Evolutionary conservation across 2,113 vertebrate species (phyloP).

Genomic region (Tursiops truncatus): DNA sequence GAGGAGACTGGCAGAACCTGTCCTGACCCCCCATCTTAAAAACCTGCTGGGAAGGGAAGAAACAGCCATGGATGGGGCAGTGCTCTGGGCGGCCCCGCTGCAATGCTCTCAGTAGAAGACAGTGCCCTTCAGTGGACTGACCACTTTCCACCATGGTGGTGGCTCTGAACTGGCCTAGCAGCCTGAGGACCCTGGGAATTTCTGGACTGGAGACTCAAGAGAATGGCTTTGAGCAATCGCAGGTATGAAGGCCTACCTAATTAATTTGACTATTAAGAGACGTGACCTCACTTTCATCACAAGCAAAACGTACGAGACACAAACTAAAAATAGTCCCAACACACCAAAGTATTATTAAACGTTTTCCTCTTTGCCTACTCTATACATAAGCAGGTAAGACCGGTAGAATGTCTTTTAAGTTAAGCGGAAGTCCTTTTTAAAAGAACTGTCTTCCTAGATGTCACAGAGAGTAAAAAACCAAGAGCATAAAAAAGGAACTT

Average conservation of each 20-base stretch:
- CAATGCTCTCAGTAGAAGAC: background rate
- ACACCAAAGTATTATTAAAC: background rate
- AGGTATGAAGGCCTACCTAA: background rate
- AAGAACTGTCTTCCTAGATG: background rate
- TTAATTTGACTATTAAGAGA: background rate
- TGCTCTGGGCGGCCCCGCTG: background rate
- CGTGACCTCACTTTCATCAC: conserved; percentile 23
- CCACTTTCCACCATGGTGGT: background rate
- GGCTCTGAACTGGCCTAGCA: background rate
- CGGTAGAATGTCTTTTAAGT: background rate
- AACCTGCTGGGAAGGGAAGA: background rate
- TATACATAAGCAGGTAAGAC: background rate
- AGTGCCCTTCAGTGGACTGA: accelerated
- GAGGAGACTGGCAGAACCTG: background rate
- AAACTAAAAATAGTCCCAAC: background rate
- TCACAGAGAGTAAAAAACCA: background rate
- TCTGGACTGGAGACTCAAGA: background rate
- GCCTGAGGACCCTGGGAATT: background rate
- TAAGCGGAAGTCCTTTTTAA: background rate
- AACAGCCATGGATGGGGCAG: background rate
- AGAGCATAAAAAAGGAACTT: conserved; percentile 42
- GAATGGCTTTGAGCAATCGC: background rate
- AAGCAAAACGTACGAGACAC: conserved; percentile 2
- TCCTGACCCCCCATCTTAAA: background rate
- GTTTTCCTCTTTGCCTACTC: background rate